Evolutionary conservation across 2,888 invertebrate species (phyloP).

Genomic region (Stratiomys singularior): DNA sequence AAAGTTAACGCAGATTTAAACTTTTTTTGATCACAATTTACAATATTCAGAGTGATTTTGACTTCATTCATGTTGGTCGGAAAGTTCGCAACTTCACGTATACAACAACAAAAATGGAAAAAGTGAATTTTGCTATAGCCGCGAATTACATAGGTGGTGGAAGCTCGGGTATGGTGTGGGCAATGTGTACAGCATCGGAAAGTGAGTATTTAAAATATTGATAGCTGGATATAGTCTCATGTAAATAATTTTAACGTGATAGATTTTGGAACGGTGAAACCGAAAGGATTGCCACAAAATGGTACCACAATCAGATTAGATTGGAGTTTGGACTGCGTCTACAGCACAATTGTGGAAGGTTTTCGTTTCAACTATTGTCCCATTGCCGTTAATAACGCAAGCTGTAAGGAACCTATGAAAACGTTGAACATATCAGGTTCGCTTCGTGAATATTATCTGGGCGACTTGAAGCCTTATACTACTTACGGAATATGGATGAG

Average conservation of each 20-base stretch:
- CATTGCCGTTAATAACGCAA: conserved; percentile 56
- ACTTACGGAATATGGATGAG: conserved; percentile 78
- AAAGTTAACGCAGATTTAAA: neutral
- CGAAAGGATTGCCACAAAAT: conserved; percentile 67
- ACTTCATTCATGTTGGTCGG: conserved; percentile 69
- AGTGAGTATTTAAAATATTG: conserved; percentile 34
- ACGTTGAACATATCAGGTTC: conserved; percentile 56
- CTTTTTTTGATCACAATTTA: neutral
- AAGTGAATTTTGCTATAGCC: conserved; percentile 80
- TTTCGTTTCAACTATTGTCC: conserved; percentile 82
- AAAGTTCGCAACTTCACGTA: conserved; percentile 60
- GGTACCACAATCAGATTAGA: conserved; percentile 72
- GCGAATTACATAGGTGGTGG: conserved; percentile 70
- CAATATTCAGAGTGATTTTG: conserved; percentile 68
- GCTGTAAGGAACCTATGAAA: conserved; percentile 66
- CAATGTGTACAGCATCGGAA: conserved; percentile 69
- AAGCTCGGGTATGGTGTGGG: conserved; percentile 89
- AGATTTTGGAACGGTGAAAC: conserved; percentile 69
- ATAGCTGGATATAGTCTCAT: neutral
- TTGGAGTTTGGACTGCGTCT: conserved; percentile 83
- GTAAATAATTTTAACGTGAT: neutral
- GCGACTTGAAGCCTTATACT: conserved; percentile 76
- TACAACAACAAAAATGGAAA: conserved; percentile 66
- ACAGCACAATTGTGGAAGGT: conserved; percentile 77
- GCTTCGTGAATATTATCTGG: conserved; percentile 68